A percentile compares a stretch with the other conserved stretches of the same genome.
Conservation (phyloP, 2,113 vertebrate genomes). For the Nyctereutes procyonoides region DNA sequence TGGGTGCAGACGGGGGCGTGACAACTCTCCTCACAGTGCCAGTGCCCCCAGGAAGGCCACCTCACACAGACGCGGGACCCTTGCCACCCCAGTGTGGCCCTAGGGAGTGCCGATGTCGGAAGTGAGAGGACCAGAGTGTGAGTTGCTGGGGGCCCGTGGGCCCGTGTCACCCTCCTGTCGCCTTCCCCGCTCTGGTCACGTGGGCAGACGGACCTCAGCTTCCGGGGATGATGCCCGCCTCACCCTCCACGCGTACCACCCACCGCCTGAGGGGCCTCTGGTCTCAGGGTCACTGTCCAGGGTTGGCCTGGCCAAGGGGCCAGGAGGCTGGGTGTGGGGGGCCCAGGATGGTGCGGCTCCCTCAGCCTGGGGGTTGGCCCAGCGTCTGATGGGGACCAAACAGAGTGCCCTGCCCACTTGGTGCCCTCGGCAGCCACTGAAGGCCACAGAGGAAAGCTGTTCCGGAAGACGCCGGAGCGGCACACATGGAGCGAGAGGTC, state of each 20-base stretch:
- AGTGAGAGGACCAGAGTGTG: not conserved
- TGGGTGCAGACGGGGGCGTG: fast-evolving
- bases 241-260: not conserved
- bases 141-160: not conserved
- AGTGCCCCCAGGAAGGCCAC: not conserved
- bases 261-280: not conserved
- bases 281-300: fast-evolving
- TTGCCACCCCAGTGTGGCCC: fast-evolving
- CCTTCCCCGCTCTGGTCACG: not conserved
- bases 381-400: not conserved
- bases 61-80: not conserved
- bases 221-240: not conserved
- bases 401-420: not conserved
- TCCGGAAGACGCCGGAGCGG: not conserved
- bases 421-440: not conserved
- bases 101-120: too few relatives aligned
- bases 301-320: not conserved
- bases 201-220: not conserved
- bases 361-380: not conserved
- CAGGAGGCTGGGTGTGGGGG: not conserved
- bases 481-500: not conserved
- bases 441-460: not conserved
- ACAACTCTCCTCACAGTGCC: fast-evolving
- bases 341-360: not conserved
- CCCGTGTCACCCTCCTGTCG: not conserved